These are phyloP conservation scores for Dynastes grantii DNA, from an alignment of 2,888 invertebrate genomes.

Conservation along the genomic window DNA sequence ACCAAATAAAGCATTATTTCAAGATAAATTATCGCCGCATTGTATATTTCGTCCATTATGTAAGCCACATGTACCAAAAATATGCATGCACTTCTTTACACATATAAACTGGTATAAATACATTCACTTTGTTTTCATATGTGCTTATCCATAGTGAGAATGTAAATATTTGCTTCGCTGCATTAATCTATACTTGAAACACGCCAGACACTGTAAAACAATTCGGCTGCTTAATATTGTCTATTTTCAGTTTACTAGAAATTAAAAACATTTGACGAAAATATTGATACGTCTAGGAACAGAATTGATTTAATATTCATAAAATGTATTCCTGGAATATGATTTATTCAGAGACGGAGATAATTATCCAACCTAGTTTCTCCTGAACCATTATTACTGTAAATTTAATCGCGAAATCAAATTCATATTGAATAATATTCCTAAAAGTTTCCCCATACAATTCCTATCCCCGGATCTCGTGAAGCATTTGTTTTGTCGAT, in stretches of 20 bases:
- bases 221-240: background rate
- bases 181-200: background rate
- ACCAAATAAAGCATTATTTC: too few relatives aligned
- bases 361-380: too few relatives aligned
- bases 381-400: too few relatives aligned
- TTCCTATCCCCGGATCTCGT: background rate
- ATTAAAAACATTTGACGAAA: too few relatives aligned
- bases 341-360: too few relatives aligned
- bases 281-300: too few relatives aligned
- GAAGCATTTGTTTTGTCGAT: conserved; percentile 1
- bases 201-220: background rate
- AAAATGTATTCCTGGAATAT: too few relatives aligned
- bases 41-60: background rate
- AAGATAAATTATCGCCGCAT: too few relatives aligned
- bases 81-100: background rate
- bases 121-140: background rate
- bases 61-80: background rate
- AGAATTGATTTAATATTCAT: too few relatives aligned
- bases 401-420: too few relatives aligned
- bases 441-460: background rate
- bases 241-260: background rate
- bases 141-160: background rate
- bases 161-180: background rate
- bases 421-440: background rate
- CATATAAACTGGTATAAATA: background rate